Evolutionary conservation across 92 coral and sea anemone species (phyloP).

Genomic region (Palythoa grandis): DNA sequence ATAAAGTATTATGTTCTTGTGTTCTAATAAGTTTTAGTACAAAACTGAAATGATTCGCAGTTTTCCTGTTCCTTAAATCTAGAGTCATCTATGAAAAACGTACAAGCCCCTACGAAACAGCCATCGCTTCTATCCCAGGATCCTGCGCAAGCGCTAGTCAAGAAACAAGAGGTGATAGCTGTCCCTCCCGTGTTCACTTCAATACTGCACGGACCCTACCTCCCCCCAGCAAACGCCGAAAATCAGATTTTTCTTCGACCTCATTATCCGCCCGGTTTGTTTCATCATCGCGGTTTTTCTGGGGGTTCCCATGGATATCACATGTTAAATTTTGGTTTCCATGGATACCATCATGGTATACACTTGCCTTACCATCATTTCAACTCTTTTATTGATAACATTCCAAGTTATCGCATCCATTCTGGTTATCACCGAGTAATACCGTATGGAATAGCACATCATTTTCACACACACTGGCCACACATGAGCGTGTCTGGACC

Average conservation of each 20-base stretch:
- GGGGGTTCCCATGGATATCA: conserved; percentile 22
- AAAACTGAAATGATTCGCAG: too few species aligned
- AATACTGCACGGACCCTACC: conserved; percentile 63
- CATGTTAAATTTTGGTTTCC: conserved; percentile 21
- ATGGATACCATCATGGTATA: conserved; percentile 4
- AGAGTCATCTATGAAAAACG: neutral
- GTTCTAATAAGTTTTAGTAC: too few species aligned
- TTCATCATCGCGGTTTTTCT: conserved; percentile 36
- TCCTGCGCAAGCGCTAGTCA: neutral
- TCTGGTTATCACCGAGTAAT: conserved; percentile 45
- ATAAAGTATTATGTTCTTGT: too few species aligned
- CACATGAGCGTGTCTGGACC: conserved; percentile 68
- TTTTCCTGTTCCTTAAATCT: neutral
- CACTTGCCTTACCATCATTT: conserved; percentile 27
- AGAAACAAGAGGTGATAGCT: conserved; percentile 63
- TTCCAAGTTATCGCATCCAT: conserved; percentile 45
- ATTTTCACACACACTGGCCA: conserved; percentile 68
- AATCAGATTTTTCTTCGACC: conserved; percentile 66
- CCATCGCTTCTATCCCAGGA: too few species aligned
- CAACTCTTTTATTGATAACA: conserved; percentile 1
- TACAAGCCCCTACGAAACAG: too few species aligned
- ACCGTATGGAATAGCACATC: conserved; percentile 59
- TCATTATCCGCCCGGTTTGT: conserved; percentile 43
- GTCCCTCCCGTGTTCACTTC: conserved; percentile 73
- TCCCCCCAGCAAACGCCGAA: conserved; percentile 67